Evolutionary conservation across 2,797 vertebrate genomes (phyloP).

Genomic region (Melanotaenia nigrans): DNA sequence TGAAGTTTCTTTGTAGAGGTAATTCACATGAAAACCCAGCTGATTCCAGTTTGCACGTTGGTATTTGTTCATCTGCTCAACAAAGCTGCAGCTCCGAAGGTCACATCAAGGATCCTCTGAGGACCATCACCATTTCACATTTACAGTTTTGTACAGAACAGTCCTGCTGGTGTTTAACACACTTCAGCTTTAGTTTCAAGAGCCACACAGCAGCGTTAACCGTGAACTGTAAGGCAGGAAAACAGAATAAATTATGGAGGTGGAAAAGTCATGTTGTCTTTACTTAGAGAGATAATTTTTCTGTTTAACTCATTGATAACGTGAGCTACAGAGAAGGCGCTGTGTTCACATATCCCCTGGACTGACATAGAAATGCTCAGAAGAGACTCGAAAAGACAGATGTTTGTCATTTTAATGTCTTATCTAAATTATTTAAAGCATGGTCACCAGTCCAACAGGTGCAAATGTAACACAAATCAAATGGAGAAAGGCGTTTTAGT

Average conservation of each 20-base stretch:
- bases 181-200: background rate
- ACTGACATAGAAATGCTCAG: too few species aligned
- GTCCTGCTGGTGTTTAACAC: background rate
- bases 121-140: background rate
- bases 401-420: too few species aligned
- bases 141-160: background rate
- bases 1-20: constrained; percentile 1
- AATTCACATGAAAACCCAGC: background rate
- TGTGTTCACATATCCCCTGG: too few species aligned
- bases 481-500: too few species aligned
- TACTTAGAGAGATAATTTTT: background rate
- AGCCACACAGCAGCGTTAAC: constrained; percentile 10
- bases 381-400: too few species aligned
- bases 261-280: background rate
- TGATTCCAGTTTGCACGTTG: background rate
- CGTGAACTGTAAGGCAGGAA: background rate
- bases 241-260: background rate
- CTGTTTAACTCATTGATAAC: too few species aligned
- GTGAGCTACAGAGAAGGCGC: too few species aligned
- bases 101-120: background rate
- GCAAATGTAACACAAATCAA: too few species aligned
- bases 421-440: too few species aligned
- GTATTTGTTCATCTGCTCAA: background rate
- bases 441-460: too few species aligned
- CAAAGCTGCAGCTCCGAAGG: background rate